A percentile compares a stretch with the other conserved stretches of the same genome.
Evolutionary conservation across 1,140 invertebrate species (phyloP).

Genomic region (Asbolus verrucosus): DNA sequence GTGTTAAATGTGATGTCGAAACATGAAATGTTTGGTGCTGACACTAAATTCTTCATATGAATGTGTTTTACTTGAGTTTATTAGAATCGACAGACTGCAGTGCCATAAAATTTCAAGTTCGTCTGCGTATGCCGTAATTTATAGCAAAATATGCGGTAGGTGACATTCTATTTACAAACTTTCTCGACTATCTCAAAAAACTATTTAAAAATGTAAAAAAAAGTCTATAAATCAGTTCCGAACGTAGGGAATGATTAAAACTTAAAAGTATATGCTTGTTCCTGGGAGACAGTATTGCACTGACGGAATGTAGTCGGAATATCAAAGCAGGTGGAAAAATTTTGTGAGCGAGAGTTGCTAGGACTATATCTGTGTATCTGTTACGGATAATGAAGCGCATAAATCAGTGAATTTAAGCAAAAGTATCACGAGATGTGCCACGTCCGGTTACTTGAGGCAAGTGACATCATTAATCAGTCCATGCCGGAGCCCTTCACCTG

Average conservation of each 20-base stretch:
- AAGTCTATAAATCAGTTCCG: not conserved
- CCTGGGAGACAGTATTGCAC: not conserved
- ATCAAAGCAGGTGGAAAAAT: not conserved
- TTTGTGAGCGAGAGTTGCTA: no score
- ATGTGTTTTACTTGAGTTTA: no score
- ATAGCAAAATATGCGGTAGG: not conserved
- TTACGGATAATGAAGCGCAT: no score
- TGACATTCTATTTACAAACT: not conserved
- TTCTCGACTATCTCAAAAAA: not conserved
- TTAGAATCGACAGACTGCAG: no score
- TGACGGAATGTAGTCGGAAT: not conserved
- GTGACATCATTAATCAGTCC: constrained; percentile 32
- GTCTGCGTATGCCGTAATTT: not conserved
- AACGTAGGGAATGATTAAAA: not conserved
- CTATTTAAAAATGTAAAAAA: not conserved
- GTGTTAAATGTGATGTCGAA: no score
- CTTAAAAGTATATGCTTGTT: constrained; percentile 22
- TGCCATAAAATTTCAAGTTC: not conserved
- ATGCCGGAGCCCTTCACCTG: constrained; percentile 18
- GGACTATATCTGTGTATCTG: no score
- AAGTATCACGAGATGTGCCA: constrained; percentile 11
- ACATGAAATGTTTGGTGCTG: no score
- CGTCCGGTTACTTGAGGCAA: constrained; percentile 3
- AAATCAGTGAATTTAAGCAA: constrained; percentile 4
- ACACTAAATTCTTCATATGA: no score